A percentile compares a stretch with the other conserved stretches of the same genome.
phyloP scores from a whole-genome alignment of 2,888 invertebrate species.

The Aleiodes testaceus region DNA sequence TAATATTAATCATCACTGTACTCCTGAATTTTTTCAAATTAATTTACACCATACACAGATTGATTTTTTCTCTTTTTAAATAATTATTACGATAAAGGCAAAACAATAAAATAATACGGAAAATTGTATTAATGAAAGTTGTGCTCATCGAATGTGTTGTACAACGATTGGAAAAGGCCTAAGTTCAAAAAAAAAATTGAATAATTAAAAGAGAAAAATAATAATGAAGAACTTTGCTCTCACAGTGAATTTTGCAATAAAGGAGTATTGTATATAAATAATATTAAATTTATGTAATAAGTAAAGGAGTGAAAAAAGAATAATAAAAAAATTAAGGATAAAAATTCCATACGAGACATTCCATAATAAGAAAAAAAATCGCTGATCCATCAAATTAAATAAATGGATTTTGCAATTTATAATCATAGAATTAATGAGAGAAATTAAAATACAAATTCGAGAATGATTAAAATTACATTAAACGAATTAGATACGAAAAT shows the following conservation, averaged over 20 bases:
- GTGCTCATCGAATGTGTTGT: conserved; percentile 32
- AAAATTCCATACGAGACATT: conserved; percentile 39
- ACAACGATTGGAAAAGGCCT: conserved; percentile 39
- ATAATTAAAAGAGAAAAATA: neutral
- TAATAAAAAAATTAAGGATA: neutral
- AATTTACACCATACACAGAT: neutral
- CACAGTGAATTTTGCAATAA: conserved; percentile 34
- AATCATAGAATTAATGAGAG: conserved; percentile 39
- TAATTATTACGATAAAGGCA: neutral
- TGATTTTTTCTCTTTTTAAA: neutral
- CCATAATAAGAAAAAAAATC: conserved; percentile 35
- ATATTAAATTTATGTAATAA: conserved; percentile 31
- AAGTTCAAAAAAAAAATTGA: conserved; percentile 27
- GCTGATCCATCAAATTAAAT: conserved; percentile 42
- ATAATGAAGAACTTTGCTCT: conserved; percentile 24
- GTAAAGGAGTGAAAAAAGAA: conserved; percentile 3
- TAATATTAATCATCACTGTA: neutral
- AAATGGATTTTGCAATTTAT: conserved; percentile 45
- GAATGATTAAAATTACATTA: conserved; percentile 19
- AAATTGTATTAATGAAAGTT: conserved; percentile 34
- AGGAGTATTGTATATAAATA: conserved; percentile 37
- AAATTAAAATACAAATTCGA: conserved; percentile 43
- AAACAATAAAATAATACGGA: neutral
- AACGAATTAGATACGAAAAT: conserved; percentile 39
- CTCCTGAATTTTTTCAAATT: conserved; percentile 3